Percentiles rank a stretch among this genome's conserved stretches.
These are phyloP conservation scores for Marmota flaviventris DNA, from an alignment of 2,113 vertebrate species.

Conservation along the genomic window DNA sequence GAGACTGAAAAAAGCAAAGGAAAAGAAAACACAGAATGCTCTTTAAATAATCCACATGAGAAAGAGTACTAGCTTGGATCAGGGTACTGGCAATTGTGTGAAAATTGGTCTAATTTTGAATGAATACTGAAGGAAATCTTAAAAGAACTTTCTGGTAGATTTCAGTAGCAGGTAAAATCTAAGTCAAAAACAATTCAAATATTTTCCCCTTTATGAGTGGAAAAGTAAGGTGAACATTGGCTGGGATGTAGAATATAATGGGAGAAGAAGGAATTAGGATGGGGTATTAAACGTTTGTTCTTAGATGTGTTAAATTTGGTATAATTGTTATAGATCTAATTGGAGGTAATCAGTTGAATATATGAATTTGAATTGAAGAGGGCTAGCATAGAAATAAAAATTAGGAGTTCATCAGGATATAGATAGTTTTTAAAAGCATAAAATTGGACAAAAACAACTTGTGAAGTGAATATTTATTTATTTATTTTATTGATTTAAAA, in stretches of 20 bases:
- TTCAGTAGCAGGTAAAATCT: neutral
- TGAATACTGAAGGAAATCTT: neutral
- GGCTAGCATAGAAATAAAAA: neutral
- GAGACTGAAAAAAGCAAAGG: neutral
- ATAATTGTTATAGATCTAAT: neutral
- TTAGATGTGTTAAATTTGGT: neutral
- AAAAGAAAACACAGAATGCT: neutral
- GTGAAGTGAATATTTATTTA: neutral
- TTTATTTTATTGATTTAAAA: no score
- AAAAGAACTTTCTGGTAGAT: neutral
- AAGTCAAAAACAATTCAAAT: neutral
- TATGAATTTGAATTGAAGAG: neutral
- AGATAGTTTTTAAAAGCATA: neutral
- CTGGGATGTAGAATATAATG: neutral
- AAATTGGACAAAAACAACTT: neutral
- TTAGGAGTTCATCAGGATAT: neutral
- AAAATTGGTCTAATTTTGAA: neutral
- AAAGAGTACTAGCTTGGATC: neutral
- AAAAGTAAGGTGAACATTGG: neutral
- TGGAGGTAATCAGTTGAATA: neutral
- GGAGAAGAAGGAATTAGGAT: neutral
- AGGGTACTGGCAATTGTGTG: neutral
- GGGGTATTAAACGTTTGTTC: neutral
- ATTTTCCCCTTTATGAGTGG: neutral
- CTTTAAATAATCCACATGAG: neutral